Evolutionary conservation across 2,113 vertebrate genomes (phyloP), one percentile per base, ranked within the genome.

Genomic region (Nothocercus julius): DNA sequence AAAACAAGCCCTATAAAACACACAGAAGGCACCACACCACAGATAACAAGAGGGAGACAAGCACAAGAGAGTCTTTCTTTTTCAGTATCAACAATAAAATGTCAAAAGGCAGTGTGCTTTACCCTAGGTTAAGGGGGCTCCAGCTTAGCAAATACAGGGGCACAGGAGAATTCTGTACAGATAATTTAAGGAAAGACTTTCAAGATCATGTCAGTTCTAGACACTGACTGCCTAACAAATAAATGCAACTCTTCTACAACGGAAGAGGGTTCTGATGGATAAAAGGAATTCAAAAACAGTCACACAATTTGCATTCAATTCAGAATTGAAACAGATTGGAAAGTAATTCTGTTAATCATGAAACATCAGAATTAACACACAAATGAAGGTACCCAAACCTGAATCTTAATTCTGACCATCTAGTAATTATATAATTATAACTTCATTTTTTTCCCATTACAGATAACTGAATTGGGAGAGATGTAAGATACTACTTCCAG

Each of bases 101-200:
- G 28, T 2, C 45, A 73, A 74, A 76, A 69, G 0, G 0, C 10
- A 67, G 20, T 6, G 30, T 1, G 0, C 4, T 86, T 88, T 91
- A 34, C 79, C 24, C 45, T 78, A 21, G 5, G 9, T 21, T 44
- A 81, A 66, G 38, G 5, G 13, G 22, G 8, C 7, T 3, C 1
- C 3, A 82, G 17, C 18, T 40, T 34, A 19, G 17, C 6, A 24
- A 56, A 45, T 40, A 70, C 18, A 74, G 51, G 93, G 81, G 49
- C 8, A 82, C 17, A 84, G 66, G 77, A 73, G 16, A 75, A 70
- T 27, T 74, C 59, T 42, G 11, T n/a, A 84, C 13, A 89, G 20
- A 45, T 45, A 79, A 64, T 20, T 49, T 68, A 82, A 79, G 30
- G 47, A 13, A 88, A 58, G 11, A 8, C 44, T 49, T 82, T 91